Base-by-base conservation (phyloP, 2,113 vertebrate genomes). In the Phalacrocorax pelagicus region DNA sequence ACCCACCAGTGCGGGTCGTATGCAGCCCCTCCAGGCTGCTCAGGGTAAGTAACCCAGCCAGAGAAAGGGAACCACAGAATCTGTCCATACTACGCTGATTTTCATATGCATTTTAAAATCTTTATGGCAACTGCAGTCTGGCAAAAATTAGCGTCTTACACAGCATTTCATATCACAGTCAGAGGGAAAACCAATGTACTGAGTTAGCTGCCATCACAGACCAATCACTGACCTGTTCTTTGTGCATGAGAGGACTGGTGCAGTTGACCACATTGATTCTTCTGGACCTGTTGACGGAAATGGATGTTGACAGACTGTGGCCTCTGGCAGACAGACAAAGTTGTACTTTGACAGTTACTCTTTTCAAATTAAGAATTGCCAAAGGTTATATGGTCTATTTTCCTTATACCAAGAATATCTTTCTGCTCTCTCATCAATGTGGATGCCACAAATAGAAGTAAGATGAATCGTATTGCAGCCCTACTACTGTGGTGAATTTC, bases 251-350 rank as follows among this genome's bases (percentile, higher is more conserved):
- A 51, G 9, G 42, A 62, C 67, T 42, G 29, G 36, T 62, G 30
- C 65, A 62, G 51, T 16, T 74, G 40, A 70, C 12, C 24, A 18
- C 59, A 47, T 63, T 94, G 90, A 91, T 73, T 86, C 59, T 91
- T 91, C 74, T 11, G 58, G 55, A 74, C 81, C 32, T 81, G n/a
- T 29, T 90, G 70, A 92, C 63, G 94, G 74, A 87, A 92, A 59
- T 18, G 20, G 36, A 67, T 85, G 85, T 81, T 49, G 29, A 82
- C 52, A 85, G 22, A 85, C 32, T 62, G 57, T n/a, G n/a, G 61
- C 74, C 74, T 74, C 74, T 79, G 74, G 57, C 40, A 94, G 61
- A 75, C 11, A 74, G 21, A 49, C 10, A 40, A 81, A 67, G 42
- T 34, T 94, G n/a, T 69, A 65, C 26, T 81, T 81, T 57, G 52